A percentile compares a stretch with the other conserved stretches of the same genome.
These are phyloP conservation scores for Silurus glanis DNA, from an alignment of 2,113 vertebrate genomes.

Conservation along the genomic window DNA sequence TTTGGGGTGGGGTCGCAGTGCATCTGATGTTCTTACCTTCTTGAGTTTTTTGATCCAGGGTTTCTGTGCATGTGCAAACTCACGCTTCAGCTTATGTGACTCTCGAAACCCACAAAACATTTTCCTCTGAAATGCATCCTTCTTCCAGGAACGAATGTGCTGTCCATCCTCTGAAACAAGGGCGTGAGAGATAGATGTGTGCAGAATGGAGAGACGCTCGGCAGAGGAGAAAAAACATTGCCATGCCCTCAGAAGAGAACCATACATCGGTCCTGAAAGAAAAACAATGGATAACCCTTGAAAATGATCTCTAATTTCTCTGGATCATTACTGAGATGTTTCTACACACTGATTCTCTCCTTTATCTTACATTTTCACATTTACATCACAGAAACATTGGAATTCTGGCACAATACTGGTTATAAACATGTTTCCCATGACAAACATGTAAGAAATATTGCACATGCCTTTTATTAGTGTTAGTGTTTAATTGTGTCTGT, in stretches of 20 bases:
- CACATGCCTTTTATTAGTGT: neutral
- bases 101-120: constrained; percentile 81
- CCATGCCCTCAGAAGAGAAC: constrained; percentile 80
- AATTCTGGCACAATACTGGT: too few relatives aligned
- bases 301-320: neutral
- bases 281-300: neutral
- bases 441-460: neutral
- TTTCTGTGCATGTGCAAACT: constrained; percentile 78
- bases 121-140: constrained; percentile 76
- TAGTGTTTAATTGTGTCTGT: neutral
- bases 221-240: constrained; percentile 79
- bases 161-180: constrained; percentile 73
- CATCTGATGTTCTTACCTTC: constrained; percentile 66
- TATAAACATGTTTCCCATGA: neutral
- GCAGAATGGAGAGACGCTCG: constrained; percentile 75
- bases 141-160: constrained; percentile 78
- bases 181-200: constrained; percentile 75
- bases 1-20: neutral
- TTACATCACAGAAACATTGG: too few relatives aligned
- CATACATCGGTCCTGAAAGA: constrained; percentile 76
- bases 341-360: too few relatives aligned
- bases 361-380: too few relatives aligned
- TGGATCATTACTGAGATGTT: too few relatives aligned
- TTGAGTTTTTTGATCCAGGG: constrained; percentile 80
- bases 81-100: constrained; percentile 69